These are phyloP conservation scores for Dipodomys spectabilis DNA, from an alignment of 2,113 vertebrate genomes.

Conservation along the genomic window DNA sequence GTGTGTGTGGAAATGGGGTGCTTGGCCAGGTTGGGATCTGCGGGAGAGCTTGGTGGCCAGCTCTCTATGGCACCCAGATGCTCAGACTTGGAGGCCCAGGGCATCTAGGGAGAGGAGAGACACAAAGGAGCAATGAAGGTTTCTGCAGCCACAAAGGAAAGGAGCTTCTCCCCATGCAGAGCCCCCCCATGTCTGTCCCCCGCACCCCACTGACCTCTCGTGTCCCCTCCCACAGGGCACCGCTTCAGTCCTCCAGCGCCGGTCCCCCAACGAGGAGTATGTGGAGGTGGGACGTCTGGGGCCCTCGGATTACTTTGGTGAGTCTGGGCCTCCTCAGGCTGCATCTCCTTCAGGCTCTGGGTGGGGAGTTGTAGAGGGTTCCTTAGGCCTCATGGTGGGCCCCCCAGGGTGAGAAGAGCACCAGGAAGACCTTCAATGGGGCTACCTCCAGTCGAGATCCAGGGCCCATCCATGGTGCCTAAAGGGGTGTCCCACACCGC, in stretches of 20 bases:
- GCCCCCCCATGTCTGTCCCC: no score
- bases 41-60: no score
- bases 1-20: background rate
- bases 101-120: no score
- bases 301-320: slow-evolving; percentile 98
- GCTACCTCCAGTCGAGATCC: background rate
- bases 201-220: accelerated
- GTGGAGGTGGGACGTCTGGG: slow-evolving; percentile 96
- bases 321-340: slow-evolving; percentile 70
- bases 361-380: background rate
- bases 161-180: background rate
- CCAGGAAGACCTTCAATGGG: no score
- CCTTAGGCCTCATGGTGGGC: background rate
- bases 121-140: background rate
- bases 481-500: no score
- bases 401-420: background rate
- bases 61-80: no score
- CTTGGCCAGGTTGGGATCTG: background rate
- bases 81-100: background rate
- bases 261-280: slow-evolving; percentile 97
- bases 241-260: slow-evolving; percentile 96
- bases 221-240: slow-evolving; percentile 89
- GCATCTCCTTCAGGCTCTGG: background rate
- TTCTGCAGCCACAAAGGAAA: background rate
- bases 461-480: no score